These are phyloP conservation scores for Parambassis ranga DNA, from an alignment of 2,797 vertebrate species.

Conservation along the genomic window DNA sequence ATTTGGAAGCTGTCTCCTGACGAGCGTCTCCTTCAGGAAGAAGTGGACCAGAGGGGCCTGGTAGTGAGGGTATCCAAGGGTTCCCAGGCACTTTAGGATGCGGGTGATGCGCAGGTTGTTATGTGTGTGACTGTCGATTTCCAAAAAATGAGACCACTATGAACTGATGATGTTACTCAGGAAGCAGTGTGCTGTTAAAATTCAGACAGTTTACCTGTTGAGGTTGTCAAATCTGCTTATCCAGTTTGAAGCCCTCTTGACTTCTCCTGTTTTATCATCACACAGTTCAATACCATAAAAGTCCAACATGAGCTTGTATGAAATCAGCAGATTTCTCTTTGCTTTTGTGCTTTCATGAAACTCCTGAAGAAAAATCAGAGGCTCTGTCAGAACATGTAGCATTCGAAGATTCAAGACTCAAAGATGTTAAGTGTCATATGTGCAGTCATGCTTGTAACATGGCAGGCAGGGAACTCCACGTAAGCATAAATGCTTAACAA, in stretches of 20 bases:
- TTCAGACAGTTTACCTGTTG: constrained; percentile 76
- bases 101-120: constrained; percentile 94
- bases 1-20: constrained; percentile 55
- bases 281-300: constrained; percentile 88
- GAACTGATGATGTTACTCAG: too few relatives aligned
- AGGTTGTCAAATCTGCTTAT: constrained; percentile 83
- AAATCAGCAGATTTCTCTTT: constrained; percentile 76
- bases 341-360: constrained; percentile 71
- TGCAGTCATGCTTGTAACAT: too few relatives aligned
- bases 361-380: constrained; percentile 58
- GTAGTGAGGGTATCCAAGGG: constrained; percentile 83
- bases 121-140: constrained; percentile 80
- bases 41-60: constrained; percentile 89
- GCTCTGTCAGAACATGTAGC: background rate
- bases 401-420: too few relatives aligned
- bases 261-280: constrained; percentile 71
- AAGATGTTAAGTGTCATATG: too few relatives aligned
- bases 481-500: too few relatives aligned
- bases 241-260: constrained; percentile 80
- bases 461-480: too few relatives aligned
- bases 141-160: background rate
- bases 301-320: constrained; percentile 92
- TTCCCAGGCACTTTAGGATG: constrained; percentile 93
- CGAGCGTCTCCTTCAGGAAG: constrained; percentile 88
- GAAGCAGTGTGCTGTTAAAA: too few relatives aligned